Evolutionary conservation across 2,113 vertebrate genomes (phyloP).

Genomic region (Rhagologus leucostigma): DNA sequence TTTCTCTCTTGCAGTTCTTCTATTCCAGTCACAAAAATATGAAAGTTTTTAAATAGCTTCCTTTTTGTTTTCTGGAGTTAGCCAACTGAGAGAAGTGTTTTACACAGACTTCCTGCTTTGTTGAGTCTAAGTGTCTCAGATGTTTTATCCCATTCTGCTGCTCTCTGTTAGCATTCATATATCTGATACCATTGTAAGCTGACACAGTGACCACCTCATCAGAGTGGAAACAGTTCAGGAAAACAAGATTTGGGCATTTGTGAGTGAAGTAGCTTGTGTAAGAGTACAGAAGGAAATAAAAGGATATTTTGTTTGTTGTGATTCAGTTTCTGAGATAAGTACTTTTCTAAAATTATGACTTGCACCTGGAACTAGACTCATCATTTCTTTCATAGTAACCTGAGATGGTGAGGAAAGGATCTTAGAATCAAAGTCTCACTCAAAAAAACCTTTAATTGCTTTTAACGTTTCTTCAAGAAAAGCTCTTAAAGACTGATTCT

Average conservation of each 20-base stretch:
- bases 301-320: neutral
- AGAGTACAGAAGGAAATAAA: neutral
- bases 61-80: neutral
- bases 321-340: neutral
- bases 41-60: neutral
- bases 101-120: neutral
- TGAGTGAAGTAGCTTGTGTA: neutral
- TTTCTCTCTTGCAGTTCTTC: neutral
- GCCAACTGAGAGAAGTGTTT: neutral
- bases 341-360: neutral
- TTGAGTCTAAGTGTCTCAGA: neutral
- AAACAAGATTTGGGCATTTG: neutral
- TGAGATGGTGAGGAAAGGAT: neutral
- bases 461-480: neutral
- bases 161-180: neutral
- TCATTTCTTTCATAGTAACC: neutral
- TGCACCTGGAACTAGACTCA: neutral
- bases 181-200: neutral
- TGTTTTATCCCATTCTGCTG: neutral
- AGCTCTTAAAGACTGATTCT: neutral
- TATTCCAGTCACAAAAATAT: neutral
- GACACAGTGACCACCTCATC: neutral
- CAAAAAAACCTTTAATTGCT: neutral
- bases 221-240: neutral
- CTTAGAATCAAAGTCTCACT: neutral